A percentile compares a stretch with the other conserved stretches of the same genome.
These are phyloP conservation scores for Sphaeridia pumilis DNA, from an alignment of 2,888 invertebrate genomes.

Conservation along the genomic window DNA sequence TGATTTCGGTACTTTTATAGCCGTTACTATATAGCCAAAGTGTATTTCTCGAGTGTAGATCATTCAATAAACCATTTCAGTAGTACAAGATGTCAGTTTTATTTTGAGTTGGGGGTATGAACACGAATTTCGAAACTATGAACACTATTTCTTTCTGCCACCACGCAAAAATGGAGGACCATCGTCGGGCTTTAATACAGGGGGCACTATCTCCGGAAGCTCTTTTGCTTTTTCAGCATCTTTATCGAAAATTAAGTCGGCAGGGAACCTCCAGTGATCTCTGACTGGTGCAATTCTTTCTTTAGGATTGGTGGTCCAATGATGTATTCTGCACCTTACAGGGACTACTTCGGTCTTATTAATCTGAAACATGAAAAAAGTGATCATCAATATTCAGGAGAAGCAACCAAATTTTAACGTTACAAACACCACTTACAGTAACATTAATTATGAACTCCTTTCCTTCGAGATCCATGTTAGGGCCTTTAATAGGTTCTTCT, in stretches of 20 bases:
- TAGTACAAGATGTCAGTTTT: too few relatives aligned
- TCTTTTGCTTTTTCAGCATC: constrained; percentile 41
- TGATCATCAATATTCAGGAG: neutral
- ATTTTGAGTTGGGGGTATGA: too few relatives aligned
- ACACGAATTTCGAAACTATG: too few relatives aligned
- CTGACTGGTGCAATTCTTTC: constrained; percentile 48
- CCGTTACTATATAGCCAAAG: too few relatives aligned
- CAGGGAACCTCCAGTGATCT: constrained; percentile 44
- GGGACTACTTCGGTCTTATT: constrained; percentile 58
- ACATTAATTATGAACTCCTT: constrained; percentile 71
- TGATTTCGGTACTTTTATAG: too few relatives aligned
- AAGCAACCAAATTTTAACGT: neutral
- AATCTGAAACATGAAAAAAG: constrained; percentile 45
- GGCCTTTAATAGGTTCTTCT: constrained; percentile 59
- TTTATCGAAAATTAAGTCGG: constrained; percentile 50
- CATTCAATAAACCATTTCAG: too few relatives aligned
- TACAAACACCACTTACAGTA: constrained; percentile 47
- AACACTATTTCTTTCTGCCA: too few relatives aligned
- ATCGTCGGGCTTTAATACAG: constrained; percentile 18
- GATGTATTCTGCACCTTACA: constrained; percentile 65
- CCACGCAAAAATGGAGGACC: neutral
- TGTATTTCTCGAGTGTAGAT: too few relatives aligned
- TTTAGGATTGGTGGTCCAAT: constrained; percentile 56
- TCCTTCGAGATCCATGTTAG: constrained; percentile 62
- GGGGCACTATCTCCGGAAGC: constrained; percentile 28